These are phyloP conservation scores for Python bivittatus DNA, from an alignment of 2,113 vertebrate genomes.

Conservation along the genomic window DNA sequence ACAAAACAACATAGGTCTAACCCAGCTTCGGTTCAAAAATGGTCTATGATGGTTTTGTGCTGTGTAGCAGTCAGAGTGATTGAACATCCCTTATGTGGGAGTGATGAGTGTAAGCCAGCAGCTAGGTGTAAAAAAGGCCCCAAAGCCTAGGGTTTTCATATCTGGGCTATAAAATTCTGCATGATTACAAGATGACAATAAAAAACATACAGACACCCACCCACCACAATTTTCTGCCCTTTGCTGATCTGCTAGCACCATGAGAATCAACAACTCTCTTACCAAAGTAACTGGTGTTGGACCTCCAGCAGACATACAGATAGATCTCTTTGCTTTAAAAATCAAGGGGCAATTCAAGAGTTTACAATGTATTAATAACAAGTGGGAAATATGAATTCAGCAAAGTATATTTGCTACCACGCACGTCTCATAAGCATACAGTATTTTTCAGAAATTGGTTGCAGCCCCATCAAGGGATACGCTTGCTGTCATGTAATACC, in stretches of 20 bases:
- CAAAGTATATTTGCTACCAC: neutral
- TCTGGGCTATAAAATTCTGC: neutral
- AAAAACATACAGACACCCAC: neutral
- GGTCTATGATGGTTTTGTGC: neutral
- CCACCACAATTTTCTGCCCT: neutral
- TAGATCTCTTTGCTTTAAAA: too few species aligned
- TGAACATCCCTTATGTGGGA: neutral
- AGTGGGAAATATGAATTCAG: neutral
- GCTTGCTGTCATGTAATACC: neutral
- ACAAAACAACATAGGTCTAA: neutral
- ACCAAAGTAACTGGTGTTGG: too few species aligned
- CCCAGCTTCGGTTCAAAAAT: neutral
- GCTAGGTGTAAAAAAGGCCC: neutral
- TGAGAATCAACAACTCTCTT: too few species aligned
- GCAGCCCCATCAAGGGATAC: neutral
- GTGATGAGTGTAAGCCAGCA: neutral
- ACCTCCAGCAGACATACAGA: too few species aligned
- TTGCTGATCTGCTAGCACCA: neutral
- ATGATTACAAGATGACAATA: neutral
- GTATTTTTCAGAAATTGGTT: too few species aligned
- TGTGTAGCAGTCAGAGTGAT: neutral
- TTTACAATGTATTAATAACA: neutral
- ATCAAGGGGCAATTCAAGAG: too few species aligned
- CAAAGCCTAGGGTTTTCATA: neutral
- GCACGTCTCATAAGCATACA: neutral